Evolutionary conservation across 2,888 invertebrate species (phyloP).

Genomic region (Eurytoma californica): DNA sequence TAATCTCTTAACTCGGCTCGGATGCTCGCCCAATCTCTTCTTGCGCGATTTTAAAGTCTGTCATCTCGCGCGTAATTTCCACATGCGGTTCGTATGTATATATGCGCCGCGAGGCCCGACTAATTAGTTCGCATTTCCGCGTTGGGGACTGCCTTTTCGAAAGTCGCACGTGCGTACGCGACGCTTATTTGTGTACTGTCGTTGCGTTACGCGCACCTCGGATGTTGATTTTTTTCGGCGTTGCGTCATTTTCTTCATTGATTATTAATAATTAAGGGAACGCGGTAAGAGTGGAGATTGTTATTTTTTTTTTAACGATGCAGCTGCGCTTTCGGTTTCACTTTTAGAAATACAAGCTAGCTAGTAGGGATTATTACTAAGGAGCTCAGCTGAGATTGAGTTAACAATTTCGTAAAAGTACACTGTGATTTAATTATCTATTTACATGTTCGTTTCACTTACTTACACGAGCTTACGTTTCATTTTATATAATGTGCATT

Average conservation of each 20-base stretch:
- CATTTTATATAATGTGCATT: no score
- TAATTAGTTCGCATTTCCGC: constrained; percentile 47
- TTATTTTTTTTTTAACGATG: background rate
- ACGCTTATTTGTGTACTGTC: constrained; percentile 10
- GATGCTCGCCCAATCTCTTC: no score
- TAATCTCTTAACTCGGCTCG: no score
- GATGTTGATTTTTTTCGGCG: background rate
- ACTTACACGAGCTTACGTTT: no score
- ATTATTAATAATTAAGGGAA: no score
- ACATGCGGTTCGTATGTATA: background rate
- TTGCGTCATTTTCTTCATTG: no score
- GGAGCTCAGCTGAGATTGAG: no score
- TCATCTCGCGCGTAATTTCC: no score
- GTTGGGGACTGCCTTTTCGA: constrained; percentile 21
- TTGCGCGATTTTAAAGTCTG: no score
- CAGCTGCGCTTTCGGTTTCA: background rate
- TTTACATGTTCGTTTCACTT: no score
- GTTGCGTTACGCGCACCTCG: constrained; percentile 21
- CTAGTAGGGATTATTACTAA: background rate
- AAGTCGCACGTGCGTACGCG: constrained; percentile 21
- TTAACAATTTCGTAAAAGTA: no score
- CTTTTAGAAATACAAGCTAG: background rate
- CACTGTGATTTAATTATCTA: no score
- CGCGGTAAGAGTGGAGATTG: constrained; percentile 17
- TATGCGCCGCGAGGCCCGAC: constrained; percentile 16